These are phyloP conservation scores for Sula dactylatra DNA, from an alignment of 2,113 vertebrate species.

Conservation along the genomic window DNA sequence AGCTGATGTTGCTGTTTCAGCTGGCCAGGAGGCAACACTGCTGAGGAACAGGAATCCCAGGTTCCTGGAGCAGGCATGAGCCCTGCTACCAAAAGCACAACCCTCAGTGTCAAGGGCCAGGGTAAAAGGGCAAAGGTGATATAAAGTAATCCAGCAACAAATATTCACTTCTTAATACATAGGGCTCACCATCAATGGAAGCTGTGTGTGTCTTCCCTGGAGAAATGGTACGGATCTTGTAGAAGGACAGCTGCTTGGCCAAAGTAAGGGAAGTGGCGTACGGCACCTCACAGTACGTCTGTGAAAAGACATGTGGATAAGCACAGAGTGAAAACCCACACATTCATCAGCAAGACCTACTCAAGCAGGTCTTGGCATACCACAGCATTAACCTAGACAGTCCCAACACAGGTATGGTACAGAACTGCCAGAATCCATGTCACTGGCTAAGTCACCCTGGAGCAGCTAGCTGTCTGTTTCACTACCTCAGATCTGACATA, in stretches of 20 bases:
- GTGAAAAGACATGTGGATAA: not conserved
- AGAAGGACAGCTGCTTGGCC: constrained; percentile 91
- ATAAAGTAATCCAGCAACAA: not conserved
- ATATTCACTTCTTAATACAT: not conserved
- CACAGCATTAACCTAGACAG: not conserved
- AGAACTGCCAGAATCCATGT: not conserved
- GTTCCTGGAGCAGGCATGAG: not conserved
- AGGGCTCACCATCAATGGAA: constrained; percentile 89
- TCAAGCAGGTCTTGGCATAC: not conserved
- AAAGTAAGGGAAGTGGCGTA: constrained; percentile 91
- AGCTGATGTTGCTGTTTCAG: not conserved
- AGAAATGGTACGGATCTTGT: constrained; percentile 87
- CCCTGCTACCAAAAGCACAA: not conserved
- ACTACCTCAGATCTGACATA: not conserved
- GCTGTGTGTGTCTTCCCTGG: constrained; percentile 95
- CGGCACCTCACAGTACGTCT: constrained; percentile 88
- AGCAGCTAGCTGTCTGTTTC: not conserved
- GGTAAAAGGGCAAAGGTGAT: not conserved
- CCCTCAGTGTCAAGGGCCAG: not conserved
- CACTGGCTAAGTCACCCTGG: not conserved
- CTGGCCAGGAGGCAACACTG: not conserved
- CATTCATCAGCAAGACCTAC: not conserved
- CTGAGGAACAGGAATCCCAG: not conserved
- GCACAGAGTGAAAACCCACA: not conserved
- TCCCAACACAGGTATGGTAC: not conserved